Conservation (phyloP, 2,113 vertebrate genomes). For the Anolis sagrei region DNA sequence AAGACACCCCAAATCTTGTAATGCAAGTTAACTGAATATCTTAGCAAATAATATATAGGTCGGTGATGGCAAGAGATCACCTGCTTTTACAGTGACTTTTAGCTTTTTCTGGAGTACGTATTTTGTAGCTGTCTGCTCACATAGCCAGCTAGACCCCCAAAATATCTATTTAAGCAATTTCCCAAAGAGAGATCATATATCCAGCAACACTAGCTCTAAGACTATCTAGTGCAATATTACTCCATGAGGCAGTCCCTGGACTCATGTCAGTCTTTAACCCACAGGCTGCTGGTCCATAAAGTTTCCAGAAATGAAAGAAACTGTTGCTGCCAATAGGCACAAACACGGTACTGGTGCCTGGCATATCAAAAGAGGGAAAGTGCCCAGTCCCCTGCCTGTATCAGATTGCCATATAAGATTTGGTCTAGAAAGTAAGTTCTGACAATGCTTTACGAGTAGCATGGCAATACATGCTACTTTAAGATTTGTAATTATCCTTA, state of each 20-base stretch:
- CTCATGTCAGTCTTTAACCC: no score
- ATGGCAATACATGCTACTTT: neutral
- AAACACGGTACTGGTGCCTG: no score
- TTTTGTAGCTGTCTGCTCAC: neutral
- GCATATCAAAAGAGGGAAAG: no score
- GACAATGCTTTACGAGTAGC: neutral
- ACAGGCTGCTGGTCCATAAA: no score
- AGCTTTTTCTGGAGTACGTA: neutral
- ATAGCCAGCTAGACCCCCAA: neutral
- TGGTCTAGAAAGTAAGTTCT: neutral
- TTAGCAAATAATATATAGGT: neutral
- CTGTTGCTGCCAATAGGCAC: no score
- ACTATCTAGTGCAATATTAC: no score
- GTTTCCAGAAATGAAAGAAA: no score
- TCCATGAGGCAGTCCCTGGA: no score
- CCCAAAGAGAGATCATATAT: no score
- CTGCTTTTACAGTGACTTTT: neutral
- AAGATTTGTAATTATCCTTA: neutral
- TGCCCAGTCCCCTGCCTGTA: no score
- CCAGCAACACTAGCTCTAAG: no score
- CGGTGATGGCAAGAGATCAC: neutral
- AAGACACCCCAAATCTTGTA: neutral
- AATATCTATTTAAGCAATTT: no score
- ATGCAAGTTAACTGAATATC: accelerated
- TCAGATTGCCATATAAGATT: neutral